Evolutionary conservation across 2,113 vertebrate species (phyloP).

Genomic region (Platichthys flesus): DNA sequence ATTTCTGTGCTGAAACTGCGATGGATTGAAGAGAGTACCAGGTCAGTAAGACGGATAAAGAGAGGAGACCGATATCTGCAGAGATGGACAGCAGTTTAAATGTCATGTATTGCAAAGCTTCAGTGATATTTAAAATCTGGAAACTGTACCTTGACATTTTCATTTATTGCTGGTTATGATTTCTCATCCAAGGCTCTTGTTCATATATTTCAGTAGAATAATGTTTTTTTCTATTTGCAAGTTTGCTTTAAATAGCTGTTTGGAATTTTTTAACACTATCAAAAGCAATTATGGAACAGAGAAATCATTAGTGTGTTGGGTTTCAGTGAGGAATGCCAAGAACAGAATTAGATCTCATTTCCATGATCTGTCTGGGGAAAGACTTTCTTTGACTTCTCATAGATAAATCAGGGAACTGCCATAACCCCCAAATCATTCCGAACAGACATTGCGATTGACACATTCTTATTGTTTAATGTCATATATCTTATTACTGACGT

Average conservation of each 20-base stretch:
- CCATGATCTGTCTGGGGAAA: not conserved
- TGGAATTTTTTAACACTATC: not conserved
- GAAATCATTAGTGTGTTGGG: conserved; percentile 11
- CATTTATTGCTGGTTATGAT: not conserved
- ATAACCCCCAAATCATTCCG: not conserved
- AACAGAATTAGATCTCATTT: not conserved
- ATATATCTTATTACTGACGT: too few species aligned
- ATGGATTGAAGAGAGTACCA: conserved; percentile 32
- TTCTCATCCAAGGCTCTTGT: not conserved
- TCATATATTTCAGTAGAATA: not conserved
- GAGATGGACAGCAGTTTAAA: conserved; percentile 28
- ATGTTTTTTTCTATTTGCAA: not conserved
- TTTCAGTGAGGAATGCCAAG: conserved; percentile 12
- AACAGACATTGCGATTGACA: too few species aligned
- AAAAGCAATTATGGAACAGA: conserved; percentile 7
- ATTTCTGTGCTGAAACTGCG: conserved; percentile 2
- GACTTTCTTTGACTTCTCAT: not conserved
- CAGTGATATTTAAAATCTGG: conserved; percentile 3
- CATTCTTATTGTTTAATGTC: too few species aligned
- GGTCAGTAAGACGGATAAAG: conserved; percentile 34
- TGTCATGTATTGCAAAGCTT: conserved; percentile 37
- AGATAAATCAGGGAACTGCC: not conserved
- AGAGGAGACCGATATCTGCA: conserved; percentile 32
- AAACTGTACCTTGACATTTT: conserved; percentile 34
- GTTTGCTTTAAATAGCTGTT: not conserved